phyloP scores from a whole-genome alignment of 2,113 vertebrate genomes.

The Polypterus senegalus region DNA sequence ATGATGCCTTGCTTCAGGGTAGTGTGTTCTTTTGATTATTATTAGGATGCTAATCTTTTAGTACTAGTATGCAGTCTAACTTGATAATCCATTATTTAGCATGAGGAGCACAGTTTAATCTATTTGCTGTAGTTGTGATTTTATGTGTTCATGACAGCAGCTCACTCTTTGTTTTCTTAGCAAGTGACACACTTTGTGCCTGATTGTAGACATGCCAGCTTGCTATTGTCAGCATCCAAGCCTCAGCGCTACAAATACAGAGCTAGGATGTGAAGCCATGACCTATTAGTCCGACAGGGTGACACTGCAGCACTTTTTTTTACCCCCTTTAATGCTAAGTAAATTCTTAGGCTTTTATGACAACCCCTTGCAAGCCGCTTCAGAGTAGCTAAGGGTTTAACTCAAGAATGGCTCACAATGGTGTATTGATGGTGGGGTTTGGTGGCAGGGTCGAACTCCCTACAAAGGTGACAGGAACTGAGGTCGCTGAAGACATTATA shows the following conservation, averaged over 20 bases:
- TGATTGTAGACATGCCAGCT: not conserved
- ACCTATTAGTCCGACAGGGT: not conserved
- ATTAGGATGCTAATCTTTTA: not conserved
- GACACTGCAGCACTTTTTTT: not conserved
- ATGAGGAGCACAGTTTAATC: not conserved
- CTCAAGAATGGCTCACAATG: not conserved
- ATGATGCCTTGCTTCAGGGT: too few species aligned
- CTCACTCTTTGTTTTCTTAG: not conserved
- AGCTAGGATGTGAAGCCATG: not conserved
- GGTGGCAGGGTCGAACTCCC: not conserved
- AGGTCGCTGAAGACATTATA: not conserved
- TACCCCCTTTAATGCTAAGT: not conserved
- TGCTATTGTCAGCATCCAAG: not conserved
- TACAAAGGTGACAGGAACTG: not conserved
- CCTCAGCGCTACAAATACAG: not conserved
- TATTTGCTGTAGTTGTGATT: not conserved
- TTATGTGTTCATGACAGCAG: not conserved
- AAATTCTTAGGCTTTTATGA: not conserved
- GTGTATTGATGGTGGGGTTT: not conserved
- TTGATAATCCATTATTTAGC: not conserved
- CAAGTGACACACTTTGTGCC: not conserved
- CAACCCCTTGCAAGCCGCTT: not conserved
- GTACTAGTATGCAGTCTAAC: constrained; percentile 21
- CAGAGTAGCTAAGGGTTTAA: too few species aligned
- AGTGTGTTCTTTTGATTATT: not conserved